Conservation (phyloP, 1,140 invertebrate species). For the Eulimnadia texana region DNA sequence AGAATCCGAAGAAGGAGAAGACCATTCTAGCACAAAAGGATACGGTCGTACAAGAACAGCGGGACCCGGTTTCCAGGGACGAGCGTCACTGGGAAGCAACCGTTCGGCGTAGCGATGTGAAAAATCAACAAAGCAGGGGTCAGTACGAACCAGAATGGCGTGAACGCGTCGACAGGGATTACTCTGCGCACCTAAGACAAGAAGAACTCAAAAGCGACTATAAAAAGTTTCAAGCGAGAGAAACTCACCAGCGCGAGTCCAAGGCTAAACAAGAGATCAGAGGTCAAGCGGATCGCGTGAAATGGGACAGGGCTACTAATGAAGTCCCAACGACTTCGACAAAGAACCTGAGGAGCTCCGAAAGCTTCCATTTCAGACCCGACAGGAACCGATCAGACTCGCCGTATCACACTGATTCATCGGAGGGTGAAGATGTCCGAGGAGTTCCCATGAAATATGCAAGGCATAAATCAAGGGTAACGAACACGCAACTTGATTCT, state of each 20-base stretch:
- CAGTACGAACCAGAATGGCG: neutral
- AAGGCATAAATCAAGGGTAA: neutral
- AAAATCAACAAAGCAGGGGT: neutral
- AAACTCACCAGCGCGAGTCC: neutral
- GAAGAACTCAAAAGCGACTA: neutral
- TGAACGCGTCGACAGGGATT: neutral
- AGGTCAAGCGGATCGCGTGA: neutral
- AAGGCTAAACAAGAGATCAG: neutral
- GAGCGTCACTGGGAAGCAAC: neutral
- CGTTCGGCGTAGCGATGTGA: neutral
- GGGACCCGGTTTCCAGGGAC: neutral
- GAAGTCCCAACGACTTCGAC: too few relatives aligned
- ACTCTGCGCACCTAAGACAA: neutral
- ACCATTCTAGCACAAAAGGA: neutral
- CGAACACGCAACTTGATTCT: neutral
- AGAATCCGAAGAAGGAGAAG: neutral
- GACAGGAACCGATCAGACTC: neutral
- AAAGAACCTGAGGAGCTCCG: neutral
- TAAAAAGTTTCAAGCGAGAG: neutral
- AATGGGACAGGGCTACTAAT: too few relatives aligned
- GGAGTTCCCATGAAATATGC: neutral
- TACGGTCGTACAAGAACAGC: neutral
- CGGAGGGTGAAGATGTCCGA: neutral
- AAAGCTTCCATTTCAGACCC: neutral
- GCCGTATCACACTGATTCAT: neutral